Base-by-base conservation (phyloP, 2,113 vertebrate species). In the Oryzias javanicus region DNA sequence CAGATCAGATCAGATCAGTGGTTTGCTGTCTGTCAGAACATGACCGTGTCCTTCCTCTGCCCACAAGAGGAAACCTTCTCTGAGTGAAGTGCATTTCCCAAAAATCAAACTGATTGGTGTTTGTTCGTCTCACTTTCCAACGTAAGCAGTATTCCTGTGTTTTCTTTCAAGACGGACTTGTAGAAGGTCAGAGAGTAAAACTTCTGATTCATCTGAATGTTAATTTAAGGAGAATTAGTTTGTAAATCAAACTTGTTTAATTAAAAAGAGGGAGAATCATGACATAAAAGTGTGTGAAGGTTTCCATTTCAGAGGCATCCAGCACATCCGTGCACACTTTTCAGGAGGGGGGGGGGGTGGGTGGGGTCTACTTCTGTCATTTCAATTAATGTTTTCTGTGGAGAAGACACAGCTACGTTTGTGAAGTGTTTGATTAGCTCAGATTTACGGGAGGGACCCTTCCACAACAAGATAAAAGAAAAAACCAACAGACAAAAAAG, bases 171-270 rank as follows among this genome's bases (percentile, higher is more conserved):
- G 44, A 18, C 1, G 4, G 29, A 49, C 60, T 72, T 47, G 48
- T 68, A 68, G 12, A 22, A 68, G 50, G 56, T 49, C 70, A 64
- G 48, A 56, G 60, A 51, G 16, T 60, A 45, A 59, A 46, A 70
- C 63, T 48, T 54, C 14, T 18, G 42, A 46, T 51, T 42, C 65
- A 24, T 53, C 29, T 60, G 47, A 44, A 7, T 74, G 85, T 89
- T 89, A 89, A 80, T 86, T 52, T 62, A 6, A 61, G 61, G 62
- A 65, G 49, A 41, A 76, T 89, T 88, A 89, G 88, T 89, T 54
- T 65, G 70, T 74, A 47, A 86, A 79, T 80, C 65, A 70, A 74
- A 82, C 62, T 69, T 57, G n/a, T 68, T 29, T 47, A 19, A 58
- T 29, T 47, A 19, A 58, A 57, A 27, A 7, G 45, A 60, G 22